Base-by-base conservation (phyloP, 2,797 vertebrate species). In the Oryzias dopingdopingensis region DNA sequence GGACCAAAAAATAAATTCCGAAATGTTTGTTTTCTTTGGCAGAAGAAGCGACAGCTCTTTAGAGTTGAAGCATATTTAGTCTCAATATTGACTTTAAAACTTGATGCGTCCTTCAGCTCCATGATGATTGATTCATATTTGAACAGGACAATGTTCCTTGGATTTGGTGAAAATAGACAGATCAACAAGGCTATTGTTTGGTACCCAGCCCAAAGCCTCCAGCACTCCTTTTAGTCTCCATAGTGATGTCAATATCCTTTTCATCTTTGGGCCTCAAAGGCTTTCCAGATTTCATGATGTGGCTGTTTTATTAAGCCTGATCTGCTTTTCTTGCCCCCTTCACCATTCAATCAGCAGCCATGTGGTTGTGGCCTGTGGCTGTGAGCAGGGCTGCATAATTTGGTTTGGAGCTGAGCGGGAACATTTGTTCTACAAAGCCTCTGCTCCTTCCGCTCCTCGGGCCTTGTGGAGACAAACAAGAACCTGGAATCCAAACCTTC, bases 361-460 rank as follows among this genome's bases (percentile, higher is more conserved):
- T 81, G 82, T 54, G 78, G 81, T 80, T 82, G 73, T 74, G 80
- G 85, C 78, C 78, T 60, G 43, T 74, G 66, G 80, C 80, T 61
- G 62, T 13, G 67, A 69, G 74, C 69, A 59, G 26, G 60, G 53
- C 74, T 61, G 82, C 67, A 60, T 90, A 89, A 89, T 89, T 90
- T 82, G 76, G 79, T 90, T 88, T 85, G 69, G 54, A 80, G 82
- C 78, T 89, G 86, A 90, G 75, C 72, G 56, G 72, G 77, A 90
- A 88, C 89, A 91, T 89, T 90, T 91, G 90, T 79, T 81, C 60
- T 70, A 74, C 86, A 89, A 89, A 90, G 80, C 76, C 66, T 63
- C 60, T 24, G 61, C 59, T 68, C 55, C 60, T 81, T 79, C 76
- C 63, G 52, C 50, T 76, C 72, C 73, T 80, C 46, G 2, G 69